phyloP scores from a whole-genome alignment of 2,797 vertebrate species.

The Perodicticus potto region DNA sequence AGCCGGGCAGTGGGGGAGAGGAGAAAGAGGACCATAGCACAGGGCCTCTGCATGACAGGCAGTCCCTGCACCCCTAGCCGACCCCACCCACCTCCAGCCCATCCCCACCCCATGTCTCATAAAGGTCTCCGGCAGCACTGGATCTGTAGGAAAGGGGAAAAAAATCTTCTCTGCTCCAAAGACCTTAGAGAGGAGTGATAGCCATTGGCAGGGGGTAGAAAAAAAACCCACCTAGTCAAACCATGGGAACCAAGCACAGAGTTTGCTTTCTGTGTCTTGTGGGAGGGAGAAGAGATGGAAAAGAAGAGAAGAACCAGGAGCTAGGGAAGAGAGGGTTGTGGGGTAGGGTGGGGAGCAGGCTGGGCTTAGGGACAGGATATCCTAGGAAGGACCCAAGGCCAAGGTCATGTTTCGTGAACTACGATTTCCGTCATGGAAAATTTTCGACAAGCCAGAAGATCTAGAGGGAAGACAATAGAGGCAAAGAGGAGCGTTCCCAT shows the following conservation, averaged over 20 bases:
- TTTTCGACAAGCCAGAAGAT: background rate
- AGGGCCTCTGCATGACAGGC: background rate
- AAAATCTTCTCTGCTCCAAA: background rate
- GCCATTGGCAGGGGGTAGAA: background rate
- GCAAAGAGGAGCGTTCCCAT: background rate
- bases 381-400: conserved; percentile 30
- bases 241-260: background rate
- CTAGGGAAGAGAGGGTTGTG: background rate
- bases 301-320: background rate
- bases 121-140: background rate
- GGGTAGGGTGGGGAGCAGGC: conserved; percentile 4
- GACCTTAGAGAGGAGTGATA: no score
- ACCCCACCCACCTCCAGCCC: no score
- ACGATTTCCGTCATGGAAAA: background rate
- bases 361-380: conserved; percentile 42
- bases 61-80: background rate
- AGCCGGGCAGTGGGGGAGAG: background rate
- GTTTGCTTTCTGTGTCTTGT: background rate
- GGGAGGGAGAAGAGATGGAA: background rate
- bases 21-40: background rate
- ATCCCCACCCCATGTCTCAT: background rate
- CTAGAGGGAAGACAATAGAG: conserved; percentile 1
- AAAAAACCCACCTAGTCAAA: background rate
- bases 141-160: background rate
- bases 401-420: conserved; percentile 35